Evolutionary conservation across 2,888 invertebrate species (phyloP), one percentile per base, ranked within the genome.

Genomic region (Deilephila elpenor): DNA sequence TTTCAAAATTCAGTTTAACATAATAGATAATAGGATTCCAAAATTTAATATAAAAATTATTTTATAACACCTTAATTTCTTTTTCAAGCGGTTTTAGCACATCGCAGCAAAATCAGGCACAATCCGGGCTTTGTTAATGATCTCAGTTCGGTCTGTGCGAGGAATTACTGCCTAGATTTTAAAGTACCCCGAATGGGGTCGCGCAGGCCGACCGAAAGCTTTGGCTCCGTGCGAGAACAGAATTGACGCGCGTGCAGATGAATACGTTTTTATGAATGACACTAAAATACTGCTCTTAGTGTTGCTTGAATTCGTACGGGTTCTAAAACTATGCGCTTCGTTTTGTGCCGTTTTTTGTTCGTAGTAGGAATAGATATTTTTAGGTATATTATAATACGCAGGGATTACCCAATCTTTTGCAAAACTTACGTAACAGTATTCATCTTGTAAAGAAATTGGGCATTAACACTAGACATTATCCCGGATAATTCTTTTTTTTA

Each of bases 161-260:
- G 64, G 44, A 25, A 67, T 67, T 67, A 11, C 44, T 14, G 44
- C 25, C 64, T 67, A 44, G 64, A 67, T 44, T 67, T 51, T 51
- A 51, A 67, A 67, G 67, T 25, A 67, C 51, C 37, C 17, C 7
- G 11, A 67, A 67, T 51, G 67, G 14, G 67, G 67, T 67, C 51
- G 67, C 44, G 14, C 56, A 5, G 51, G 17, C n/a, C 6, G 17
- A 60, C 64, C 64, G 25, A 67, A 67, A 44, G 25, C 44, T 44
- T 67, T 19, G 34, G 20, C n/a, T 37, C n/a, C n/a, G 37, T 37
- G 64, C 32, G n/a, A 20, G 64, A 64, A 37, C 64, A 67, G 44
- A 67, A 67, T 44, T 67, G 64, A 62, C 19, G 61, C 32, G 44
- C 17, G 67, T n/a, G 19, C 19, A 25, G 67, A 51, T 67, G 51